phyloP scores from a whole-genome alignment of 2,113 vertebrate species.

The Formicarius rufipectus region DNA sequence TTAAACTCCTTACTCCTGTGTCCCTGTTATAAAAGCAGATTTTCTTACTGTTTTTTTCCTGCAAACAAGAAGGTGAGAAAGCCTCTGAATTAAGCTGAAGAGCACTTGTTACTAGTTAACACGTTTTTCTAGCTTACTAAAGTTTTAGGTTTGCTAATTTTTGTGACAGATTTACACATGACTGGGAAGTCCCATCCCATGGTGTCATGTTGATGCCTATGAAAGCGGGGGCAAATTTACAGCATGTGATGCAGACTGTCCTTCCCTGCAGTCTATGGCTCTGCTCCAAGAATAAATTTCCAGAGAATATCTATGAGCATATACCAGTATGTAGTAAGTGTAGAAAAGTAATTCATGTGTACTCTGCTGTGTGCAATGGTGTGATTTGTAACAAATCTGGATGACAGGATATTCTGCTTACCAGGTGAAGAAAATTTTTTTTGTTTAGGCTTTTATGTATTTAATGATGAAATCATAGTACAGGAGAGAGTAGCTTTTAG shows the following conservation, averaged over 20 bases:
- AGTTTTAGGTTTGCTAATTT: neutral
- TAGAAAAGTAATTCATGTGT: neutral
- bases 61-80: neutral
- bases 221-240: neutral
- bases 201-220: neutral
- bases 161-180: neutral
- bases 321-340: neutral
- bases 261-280: neutral
- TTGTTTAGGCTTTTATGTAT: neutral
- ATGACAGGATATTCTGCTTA: neutral
- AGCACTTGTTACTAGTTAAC: neutral
- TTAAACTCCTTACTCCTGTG: neutral
- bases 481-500: neutral
- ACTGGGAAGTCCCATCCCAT: neutral
- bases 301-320: neutral
- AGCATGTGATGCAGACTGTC: neutral
- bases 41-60: neutral
- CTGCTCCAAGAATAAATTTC: neutral
- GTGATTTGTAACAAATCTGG: neutral
- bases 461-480: neutral
- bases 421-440: neutral
- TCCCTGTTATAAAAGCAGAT: neutral
- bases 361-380: fast-evolving
- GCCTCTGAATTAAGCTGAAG: neutral
- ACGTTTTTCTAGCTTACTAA: neutral